Evolutionary conservation across 2,113 vertebrate genomes (phyloP).

Genomic region (Zosterops pallidus): DNA sequence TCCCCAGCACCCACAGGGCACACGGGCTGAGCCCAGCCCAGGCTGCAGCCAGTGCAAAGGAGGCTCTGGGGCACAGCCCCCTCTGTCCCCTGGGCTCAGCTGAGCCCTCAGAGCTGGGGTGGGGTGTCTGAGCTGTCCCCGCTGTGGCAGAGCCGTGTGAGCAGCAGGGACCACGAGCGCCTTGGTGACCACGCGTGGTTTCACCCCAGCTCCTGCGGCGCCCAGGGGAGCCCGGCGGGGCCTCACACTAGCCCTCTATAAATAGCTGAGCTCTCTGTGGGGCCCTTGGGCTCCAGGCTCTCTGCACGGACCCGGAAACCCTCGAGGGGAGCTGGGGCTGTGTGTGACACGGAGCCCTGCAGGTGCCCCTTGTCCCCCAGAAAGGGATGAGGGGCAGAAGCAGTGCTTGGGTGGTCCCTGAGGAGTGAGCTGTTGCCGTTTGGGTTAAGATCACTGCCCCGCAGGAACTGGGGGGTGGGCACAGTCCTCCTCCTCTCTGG

Average conservation of each 20-base stretch:
- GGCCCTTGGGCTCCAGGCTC: background rate
- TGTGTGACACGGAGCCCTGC: background rate
- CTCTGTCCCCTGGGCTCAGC: background rate
- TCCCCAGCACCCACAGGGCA: fast-evolving
- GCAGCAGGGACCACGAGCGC: fast-evolving
- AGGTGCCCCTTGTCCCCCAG: background rate
- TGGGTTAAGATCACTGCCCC: background rate
- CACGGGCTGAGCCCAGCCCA: background rate
- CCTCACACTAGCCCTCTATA: background rate
- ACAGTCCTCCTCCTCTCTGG: background rate
- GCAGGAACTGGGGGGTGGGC: background rate
- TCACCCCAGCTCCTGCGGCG: background rate
- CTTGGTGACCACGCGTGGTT: background rate
- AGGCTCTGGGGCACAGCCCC: background rate
- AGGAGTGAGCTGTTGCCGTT: fast-evolving
- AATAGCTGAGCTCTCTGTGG: background rate
- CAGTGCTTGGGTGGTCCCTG: background rate
- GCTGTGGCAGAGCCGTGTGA: background rate
- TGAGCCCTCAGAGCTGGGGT: background rate
- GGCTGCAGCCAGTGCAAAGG: background rate
- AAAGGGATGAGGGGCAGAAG: background rate
- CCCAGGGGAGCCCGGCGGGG: fast-evolving
- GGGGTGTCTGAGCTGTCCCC: background rate
- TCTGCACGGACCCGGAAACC: background rate
- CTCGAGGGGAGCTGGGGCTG: fast-evolving